Base-by-base conservation (phyloP, 1,140 invertebrate genomes). In the Diabrotica undecimpunctata region DNA sequence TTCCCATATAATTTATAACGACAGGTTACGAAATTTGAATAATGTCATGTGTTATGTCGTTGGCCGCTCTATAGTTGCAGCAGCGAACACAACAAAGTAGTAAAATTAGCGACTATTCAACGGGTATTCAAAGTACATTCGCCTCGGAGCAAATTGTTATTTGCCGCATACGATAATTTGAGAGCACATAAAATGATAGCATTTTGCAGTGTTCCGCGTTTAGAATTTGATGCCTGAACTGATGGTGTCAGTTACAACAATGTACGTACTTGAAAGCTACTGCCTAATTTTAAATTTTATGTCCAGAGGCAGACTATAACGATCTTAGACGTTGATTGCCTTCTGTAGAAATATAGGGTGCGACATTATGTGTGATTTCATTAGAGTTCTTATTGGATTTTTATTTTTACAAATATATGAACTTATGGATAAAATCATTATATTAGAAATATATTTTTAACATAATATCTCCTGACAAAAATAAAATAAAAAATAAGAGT, bases 81-180 rank as follows among this genome's bases (percentile, higher is more conserved):
- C 46, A 50, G n/a, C 9, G 46, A 50, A 9, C 46, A 35, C n/a
- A 25, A 36, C 54, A 55, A 55, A 55, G 54, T 55, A 55, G 8
- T 5, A 11, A 55, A 55, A 55, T 55, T 55, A 55, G 54, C 54
- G 25, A 55, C 13, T 8, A 10, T 55, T 55, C 13, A 55, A 55
- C 54, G 52, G 9, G 12, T 54, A 13, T 12, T 55, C 25, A 14
- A 25, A 9, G 13, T 55, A 11, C 25, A 55, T 55, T 55, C 54
- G 14, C 13, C 54, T 35, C n/a, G 54, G 10, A 35, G 54, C 54
- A 55, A 55, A 55, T 55, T 55, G 14, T 55, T 55, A 55, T 55
- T 25, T 55, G 25, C 54, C 54, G 54, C 54, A 55, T 36, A 10
- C 13, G 54, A 55, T 55, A 25, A 55, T 55, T 55, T 25, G n/a